Percentiles rank a stretch among this genome's conserved stretches.
Evolutionary conservation across 2,113 vertebrate genomes (phyloP).

Genomic region (Paradoxurus hermaphroditus): DNA sequence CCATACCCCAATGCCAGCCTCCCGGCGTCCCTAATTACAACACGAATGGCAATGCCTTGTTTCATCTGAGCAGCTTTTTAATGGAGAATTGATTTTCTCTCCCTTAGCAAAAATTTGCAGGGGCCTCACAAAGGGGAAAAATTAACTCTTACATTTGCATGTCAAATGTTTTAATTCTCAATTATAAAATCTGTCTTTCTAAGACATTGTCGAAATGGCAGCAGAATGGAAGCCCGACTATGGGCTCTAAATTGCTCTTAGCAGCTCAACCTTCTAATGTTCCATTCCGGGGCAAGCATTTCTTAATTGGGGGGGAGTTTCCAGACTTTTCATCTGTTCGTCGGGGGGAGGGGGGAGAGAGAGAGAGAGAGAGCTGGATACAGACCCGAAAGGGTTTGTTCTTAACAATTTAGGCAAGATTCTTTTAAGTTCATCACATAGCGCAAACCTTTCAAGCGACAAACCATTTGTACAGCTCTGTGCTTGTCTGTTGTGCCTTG

Average conservation of each 20-base stretch:
- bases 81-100: conserved; percentile 33
- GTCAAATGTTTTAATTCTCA: conserved; percentile 43
- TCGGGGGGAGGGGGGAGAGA: not conserved
- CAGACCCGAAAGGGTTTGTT: not conserved
- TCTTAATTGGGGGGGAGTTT: conserved; percentile 62
- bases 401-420: conserved; percentile 28
- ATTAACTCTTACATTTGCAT: conserved; percentile 2
- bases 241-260: conserved; percentile 16
- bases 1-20: not conserved
- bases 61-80: conserved; percentile 41
- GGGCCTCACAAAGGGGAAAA: conserved; percentile 22
- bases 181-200: conserved; percentile 40
- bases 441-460: conserved; percentile 11
- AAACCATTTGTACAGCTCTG: conserved; percentile 11
- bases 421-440: conserved; percentile 41
- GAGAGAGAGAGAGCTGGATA: not conserved
- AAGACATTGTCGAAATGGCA: conserved; percentile 18
- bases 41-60: conserved; percentile 5
- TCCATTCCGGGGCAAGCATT: conserved; percentile 28
- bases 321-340: conserved; percentile 33
- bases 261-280: not conserved
- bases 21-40: conserved; percentile 5
- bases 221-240: not conserved
- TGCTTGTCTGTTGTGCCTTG: conserved; percentile 22
- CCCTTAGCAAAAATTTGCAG: conserved; percentile 32